Percentiles rank a stretch among this genome's conserved stretches.
phyloP scores from a whole-genome alignment of 2,888 invertebrate species.

The Lithosia quadra region DNA sequence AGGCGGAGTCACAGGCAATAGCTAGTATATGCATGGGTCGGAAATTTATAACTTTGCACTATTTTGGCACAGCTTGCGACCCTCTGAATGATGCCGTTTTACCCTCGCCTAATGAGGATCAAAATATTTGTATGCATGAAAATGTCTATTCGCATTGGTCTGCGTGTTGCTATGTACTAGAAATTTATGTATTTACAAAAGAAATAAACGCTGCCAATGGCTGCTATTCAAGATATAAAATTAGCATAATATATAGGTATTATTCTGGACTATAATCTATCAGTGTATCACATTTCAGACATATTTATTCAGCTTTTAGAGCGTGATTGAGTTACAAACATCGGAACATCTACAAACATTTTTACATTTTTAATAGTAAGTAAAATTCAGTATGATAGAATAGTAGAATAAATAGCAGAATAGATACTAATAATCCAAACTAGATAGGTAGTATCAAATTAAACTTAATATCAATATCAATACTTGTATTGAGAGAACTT shows the following conservation, averaged over 20 bases:
- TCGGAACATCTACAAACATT: no score
- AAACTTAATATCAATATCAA: not conserved
- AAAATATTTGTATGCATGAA: not conserved
- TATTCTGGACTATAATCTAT: no score
- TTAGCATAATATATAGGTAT: no score
- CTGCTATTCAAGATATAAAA: no score
- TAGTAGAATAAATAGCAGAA: not conserved
- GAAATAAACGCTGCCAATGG: no score
- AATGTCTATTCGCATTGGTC: not conserved
- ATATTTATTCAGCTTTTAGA: no score
- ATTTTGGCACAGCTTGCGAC: constrained; percentile 11
- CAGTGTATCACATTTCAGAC: no score
- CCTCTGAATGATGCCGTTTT: constrained; percentile 10
- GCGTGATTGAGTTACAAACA: no score
- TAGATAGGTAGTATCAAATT: not conserved
- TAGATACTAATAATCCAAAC: not conserved
- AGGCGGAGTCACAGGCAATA: not conserved
- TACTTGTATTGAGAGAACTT: not conserved
- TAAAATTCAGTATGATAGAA: no score
- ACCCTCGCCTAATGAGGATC: constrained; percentile 14
- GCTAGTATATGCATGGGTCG: constrained; percentile 7
- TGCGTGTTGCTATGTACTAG: not conserved
- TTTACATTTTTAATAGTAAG: no score
- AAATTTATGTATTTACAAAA: no score
- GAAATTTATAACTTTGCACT: constrained; percentile 7